A percentile compares a stretch with the other conserved stretches of the same genome.
Conservation (phyloP, 1,140 invertebrate species). For the Pseudobourletiella spinata region DNA sequence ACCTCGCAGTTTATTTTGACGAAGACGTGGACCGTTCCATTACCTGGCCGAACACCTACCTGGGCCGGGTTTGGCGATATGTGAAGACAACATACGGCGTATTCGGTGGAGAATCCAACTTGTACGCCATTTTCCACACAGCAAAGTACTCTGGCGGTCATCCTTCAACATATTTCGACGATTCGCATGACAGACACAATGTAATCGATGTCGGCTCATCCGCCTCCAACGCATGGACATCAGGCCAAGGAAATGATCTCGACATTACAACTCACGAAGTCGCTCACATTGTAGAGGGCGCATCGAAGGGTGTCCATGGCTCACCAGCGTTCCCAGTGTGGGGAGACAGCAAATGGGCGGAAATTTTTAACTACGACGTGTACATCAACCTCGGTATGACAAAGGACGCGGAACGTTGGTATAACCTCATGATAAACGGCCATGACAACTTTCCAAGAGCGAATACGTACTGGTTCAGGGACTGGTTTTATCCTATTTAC, state of each 20-base stretch:
- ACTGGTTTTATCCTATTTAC: slow-evolving; percentile 31
- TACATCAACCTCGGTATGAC: slow-evolving; percentile 17
- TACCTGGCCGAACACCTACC: slow-evolving; percentile 15
- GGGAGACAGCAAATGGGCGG: slow-evolving; percentile 32
- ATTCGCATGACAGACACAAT: slow-evolving; percentile 14
- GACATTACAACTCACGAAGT: slow-evolving; percentile 30
- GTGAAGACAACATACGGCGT: slow-evolving; percentile 22
- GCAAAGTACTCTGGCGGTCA: slow-evolving; percentile 24
- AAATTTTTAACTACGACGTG: slow-evolving; percentile 35
- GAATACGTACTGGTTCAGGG: slow-evolving; percentile 24
- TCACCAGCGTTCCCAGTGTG: slow-evolving; percentile 29
- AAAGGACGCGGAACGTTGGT: slow-evolving; percentile 20
- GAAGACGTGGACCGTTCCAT: slow-evolving; percentile 7
- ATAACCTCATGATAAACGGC: slow-evolving; percentile 5
- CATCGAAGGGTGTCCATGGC: slow-evolving; percentile 14
- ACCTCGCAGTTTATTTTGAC: slow-evolving; percentile 26
- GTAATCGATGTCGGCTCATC: slow-evolving; percentile 19
- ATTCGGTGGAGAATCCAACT: slow-evolving; percentile 14
- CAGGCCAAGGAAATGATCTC: slow-evolving; percentile 20
- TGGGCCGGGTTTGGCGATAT: slow-evolving; percentile 18
- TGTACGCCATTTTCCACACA: slow-evolving; percentile 30
- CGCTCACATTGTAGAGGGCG: slow-evolving; percentile 29
- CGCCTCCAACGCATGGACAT: slow-evolving; percentile 9
- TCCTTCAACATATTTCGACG: slow-evolving; percentile 22
- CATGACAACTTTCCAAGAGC: slow-evolving; percentile 24